Conservation (phyloP, 23 tunicate genomes). For the Aplidium turbinatum region DNA sequence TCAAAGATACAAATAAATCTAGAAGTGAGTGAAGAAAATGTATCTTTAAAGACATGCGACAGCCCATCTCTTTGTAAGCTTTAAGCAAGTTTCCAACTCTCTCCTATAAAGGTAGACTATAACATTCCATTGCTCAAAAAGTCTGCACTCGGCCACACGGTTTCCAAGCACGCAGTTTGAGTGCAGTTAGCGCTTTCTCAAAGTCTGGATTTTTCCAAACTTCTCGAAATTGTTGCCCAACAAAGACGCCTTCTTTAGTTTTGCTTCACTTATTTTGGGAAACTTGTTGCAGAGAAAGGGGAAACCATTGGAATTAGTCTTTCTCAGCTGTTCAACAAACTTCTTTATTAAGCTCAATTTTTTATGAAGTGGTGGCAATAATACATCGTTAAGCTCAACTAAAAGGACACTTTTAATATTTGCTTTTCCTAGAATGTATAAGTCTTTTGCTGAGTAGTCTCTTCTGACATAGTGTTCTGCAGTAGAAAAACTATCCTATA, state of each 20-base stretch:
- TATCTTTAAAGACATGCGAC: too few relatives aligned
- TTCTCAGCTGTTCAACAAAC: too few relatives aligned
- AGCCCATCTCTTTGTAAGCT: too few relatives aligned
- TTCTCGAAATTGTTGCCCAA: slow-evolving; percentile 37
- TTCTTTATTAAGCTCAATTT: slow-evolving; percentile 25
- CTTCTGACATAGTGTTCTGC: slow-evolving; percentile 32
- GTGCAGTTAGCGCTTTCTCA: slow-evolving; percentile 8
- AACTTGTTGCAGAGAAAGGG: slow-evolving; percentile 28
- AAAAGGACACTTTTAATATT: slow-evolving; percentile 22
- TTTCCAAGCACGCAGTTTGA: slow-evolving; percentile 27
- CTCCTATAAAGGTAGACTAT: too few relatives aligned
- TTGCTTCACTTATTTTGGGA: slow-evolving; percentile 38
- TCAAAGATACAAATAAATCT: too few relatives aligned
- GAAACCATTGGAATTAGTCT: slow-evolving; percentile 18
- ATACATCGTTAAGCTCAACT: slow-evolving; percentile 20
- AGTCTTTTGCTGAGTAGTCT: slow-evolving; percentile 29
- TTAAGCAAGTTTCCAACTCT: too few relatives aligned
- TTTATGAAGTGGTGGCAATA: slow-evolving; percentile 36
- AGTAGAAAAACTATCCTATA: slow-evolving; percentile 42
- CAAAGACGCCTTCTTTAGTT: slow-evolving; percentile 43
- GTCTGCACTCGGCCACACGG: slow-evolving; percentile 39
- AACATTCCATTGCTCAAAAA: slow-evolving; percentile 26
- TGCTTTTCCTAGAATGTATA: slow-evolving; percentile 22
- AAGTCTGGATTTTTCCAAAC: slow-evolving; percentile 24
- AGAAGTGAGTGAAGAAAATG: too few relatives aligned